Evolutionary conservation across 1,140 invertebrate genomes (phyloP).

Genomic region (Cherax destructor): DNA sequence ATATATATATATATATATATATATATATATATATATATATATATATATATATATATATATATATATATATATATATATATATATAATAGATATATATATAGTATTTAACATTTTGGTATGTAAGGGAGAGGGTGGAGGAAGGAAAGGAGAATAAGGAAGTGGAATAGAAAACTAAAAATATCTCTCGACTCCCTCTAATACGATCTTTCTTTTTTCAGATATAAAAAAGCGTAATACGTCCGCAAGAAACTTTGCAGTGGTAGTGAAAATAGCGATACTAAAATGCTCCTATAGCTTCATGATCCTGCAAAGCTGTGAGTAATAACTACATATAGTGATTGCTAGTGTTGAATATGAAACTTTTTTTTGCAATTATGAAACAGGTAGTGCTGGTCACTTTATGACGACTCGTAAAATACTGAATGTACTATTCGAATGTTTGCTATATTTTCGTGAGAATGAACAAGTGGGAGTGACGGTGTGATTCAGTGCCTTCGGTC

Average conservation of each 20-base stretch:
- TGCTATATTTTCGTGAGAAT: background rate
- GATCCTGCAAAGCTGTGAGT: background rate
- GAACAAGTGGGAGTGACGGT: slow-evolving; percentile 7
- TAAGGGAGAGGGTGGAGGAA: too few relatives aligned
- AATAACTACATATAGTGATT: background rate
- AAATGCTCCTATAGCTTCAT: background rate
- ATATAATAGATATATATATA: too few relatives aligned
- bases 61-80: too few relatives aligned
- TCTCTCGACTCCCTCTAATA: too few relatives aligned
- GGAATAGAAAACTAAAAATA: too few relatives aligned
- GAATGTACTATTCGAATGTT: background rate
- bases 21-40: too few relatives aligned
- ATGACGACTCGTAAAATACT: background rate
- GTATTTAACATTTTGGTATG: too few relatives aligned
- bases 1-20: too few relatives aligned
- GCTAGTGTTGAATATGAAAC: background rate
- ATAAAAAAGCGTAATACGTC: background rate
- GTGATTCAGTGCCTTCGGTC: background rate
- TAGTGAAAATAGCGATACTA: background rate
- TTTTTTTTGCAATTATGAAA: background rate
- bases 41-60: too few relatives aligned
- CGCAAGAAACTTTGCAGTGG: background rate
- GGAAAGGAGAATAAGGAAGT: too few relatives aligned
- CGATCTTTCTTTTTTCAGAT: background rate
- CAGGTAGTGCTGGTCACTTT: background rate